A percentile compares a stretch with the other conserved stretches of the same genome.
Conservation (phyloP, 2,797 vertebrate genomes). For the Mormyrops boulengeri region DNA sequence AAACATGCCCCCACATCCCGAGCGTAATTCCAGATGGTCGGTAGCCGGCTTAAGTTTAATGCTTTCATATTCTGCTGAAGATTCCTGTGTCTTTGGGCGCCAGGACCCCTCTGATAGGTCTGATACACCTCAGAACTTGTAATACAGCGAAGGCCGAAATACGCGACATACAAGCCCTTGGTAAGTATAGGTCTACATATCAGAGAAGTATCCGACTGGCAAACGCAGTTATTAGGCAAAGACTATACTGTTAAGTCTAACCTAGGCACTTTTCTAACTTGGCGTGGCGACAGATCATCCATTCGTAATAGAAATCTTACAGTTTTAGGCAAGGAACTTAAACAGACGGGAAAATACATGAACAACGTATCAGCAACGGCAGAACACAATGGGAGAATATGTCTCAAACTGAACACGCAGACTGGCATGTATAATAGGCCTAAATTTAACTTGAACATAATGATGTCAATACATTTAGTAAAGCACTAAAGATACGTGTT, state of each 20-base stretch:
- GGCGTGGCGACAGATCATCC: neutral
- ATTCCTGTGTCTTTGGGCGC: neutral
- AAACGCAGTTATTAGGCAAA: neutral
- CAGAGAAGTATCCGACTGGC: neutral
- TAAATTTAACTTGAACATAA: neutral
- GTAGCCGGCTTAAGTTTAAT: conserved; percentile 52
- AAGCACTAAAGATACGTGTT: neutral
- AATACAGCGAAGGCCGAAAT: neutral
- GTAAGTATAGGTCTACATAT: neutral
- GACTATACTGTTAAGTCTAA: neutral
- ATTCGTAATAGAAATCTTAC: neutral
- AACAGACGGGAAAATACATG: neutral
- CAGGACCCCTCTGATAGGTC: neutral
- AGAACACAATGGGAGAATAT: neutral
- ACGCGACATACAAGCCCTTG: neutral
- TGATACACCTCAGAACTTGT: neutral
- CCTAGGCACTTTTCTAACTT: neutral
- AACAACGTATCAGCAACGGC: neutral
- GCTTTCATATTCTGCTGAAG: conserved; percentile 42
- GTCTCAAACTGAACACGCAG: neutral
- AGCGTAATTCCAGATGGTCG: conserved; percentile 41
- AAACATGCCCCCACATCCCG: neutral
- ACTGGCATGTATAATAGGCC: neutral
- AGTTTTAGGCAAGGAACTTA: neutral
- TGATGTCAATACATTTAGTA: neutral